A percentile compares a stretch with the other conserved stretches of the same genome.
Evolutionary conservation across 2,797 vertebrate species (phyloP).

Genomic region (Poecilia picta): DNA sequence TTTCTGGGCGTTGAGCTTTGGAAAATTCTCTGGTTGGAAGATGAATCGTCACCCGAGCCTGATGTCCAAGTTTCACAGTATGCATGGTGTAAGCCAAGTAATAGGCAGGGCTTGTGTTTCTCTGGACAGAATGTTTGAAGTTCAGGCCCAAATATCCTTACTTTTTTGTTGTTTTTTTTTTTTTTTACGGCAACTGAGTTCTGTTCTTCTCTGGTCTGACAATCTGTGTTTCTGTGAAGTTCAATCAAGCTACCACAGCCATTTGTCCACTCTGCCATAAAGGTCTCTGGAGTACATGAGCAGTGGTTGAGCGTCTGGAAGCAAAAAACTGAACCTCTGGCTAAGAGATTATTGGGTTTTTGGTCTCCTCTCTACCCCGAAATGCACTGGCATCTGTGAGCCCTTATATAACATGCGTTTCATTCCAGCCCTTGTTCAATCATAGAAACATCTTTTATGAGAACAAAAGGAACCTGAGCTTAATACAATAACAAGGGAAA

Average conservation of each 20-base stretch:
- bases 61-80: background rate
- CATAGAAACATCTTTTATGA: background rate
- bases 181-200: background rate
- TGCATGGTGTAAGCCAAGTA: background rate
- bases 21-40: background rate
- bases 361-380: background rate
- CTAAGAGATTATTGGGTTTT: background rate
- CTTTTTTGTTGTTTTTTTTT: no score
- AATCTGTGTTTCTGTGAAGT: background rate
- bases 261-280: background rate
- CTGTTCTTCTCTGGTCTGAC: background rate
- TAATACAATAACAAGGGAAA: background rate
- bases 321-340: background rate
- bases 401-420: background rate
- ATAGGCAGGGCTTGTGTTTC: background rate
- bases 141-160: background rate
- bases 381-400: background rate
- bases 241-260: background rate
- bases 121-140: background rate
- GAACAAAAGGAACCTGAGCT: background rate
- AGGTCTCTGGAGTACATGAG: background rate
- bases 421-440: background rate
- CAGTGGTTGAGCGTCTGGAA: background rate
- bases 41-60: background rate
- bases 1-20: background rate